These are phyloP conservation scores for Macaria notata DNA, from an alignment of 2,888 invertebrate genomes.

Conservation along the genomic window DNA sequence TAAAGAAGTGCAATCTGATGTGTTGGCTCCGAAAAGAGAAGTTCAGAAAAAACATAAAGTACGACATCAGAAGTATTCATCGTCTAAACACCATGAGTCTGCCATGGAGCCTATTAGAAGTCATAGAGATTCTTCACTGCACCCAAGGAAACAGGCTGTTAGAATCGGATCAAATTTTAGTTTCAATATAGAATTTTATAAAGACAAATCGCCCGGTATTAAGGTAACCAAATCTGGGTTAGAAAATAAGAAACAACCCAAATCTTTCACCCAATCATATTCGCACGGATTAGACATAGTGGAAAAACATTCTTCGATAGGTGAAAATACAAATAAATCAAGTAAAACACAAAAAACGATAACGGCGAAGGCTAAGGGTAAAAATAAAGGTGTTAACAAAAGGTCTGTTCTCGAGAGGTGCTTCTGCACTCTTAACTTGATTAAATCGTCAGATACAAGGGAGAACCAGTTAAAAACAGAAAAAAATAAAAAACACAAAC, in stretches of 20 bases:
- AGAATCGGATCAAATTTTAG: slow-evolving; percentile 32
- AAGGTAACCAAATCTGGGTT: no score
- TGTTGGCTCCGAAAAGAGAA: neutral
- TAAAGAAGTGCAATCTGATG: neutral
- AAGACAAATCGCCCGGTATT: slow-evolving; percentile 19
- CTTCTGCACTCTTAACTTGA: neutral
- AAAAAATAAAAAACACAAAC: neutral
- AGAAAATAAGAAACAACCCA: no score
- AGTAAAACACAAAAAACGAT: neutral
- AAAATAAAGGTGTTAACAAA: neutral
- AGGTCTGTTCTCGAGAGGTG: neutral
- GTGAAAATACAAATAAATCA: no score
- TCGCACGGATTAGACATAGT: no score
- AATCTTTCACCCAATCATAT: no score
- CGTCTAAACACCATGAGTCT: neutral
- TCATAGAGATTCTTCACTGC: neutral
- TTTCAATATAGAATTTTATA: slow-evolving; percentile 36
- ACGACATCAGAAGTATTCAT: neutral
- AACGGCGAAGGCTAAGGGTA: neutral
- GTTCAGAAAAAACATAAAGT: neutral
- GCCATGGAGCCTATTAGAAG: no score
- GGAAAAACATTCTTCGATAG: no score
- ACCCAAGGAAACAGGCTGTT: neutral
- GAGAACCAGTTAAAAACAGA: neutral
- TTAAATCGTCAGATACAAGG: neutral